Percentiles rank a stretch among this genome's conserved stretches.
These are phyloP conservation scores for Adelges cooleyi DNA, from an alignment of 1,140 invertebrate species.

Conservation along the genomic window DNA sequence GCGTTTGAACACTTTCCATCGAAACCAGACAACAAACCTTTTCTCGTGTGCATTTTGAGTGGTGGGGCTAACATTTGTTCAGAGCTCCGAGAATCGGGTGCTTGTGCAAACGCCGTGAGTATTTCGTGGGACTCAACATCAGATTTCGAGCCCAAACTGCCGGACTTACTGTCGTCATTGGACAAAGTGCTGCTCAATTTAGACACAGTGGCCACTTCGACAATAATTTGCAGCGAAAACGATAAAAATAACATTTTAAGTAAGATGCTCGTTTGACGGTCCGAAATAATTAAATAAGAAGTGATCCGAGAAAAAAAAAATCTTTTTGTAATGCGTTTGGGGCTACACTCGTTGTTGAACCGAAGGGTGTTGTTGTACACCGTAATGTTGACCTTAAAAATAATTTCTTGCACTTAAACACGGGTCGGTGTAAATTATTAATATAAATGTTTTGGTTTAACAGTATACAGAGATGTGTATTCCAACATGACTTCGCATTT, in stretches of 20 bases:
- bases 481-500: not conserved
- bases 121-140: not conserved
- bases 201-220: not conserved
- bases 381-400: no score
- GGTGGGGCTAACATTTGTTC: not conserved
- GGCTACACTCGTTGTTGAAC: no score
- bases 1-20: not conserved
- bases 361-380: no score
- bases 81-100: not conserved
- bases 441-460: not conserved
- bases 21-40: not conserved
- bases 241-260: no score
- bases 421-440: no score
- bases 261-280: no score
- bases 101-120: not conserved
- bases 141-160: not conserved
- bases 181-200: not conserved
- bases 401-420: no score
- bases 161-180: not conserved
- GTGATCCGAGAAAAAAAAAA: no score
- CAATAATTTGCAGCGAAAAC: not conserved
- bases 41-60: conserved; percentile 1
- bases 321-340: no score
- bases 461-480: not conserved
- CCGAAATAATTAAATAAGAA: no score